Base-by-base conservation (phyloP, 2,113 vertebrate species). In the Cyphomyrus discorhynchus region DNA sequence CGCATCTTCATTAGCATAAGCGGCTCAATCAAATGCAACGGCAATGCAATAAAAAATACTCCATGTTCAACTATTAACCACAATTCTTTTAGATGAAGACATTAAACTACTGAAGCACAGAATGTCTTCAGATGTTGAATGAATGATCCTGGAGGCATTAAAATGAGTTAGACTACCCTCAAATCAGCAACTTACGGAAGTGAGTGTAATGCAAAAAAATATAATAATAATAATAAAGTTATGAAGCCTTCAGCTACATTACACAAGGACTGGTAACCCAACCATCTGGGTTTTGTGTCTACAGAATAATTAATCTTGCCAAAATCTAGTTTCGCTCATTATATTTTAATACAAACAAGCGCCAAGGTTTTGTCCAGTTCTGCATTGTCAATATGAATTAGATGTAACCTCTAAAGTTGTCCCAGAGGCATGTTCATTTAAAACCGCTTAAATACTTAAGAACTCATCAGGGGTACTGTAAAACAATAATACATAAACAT, bases 241-340 rank as follows among this genome's bases (percentile, higher is more conserved):
- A 70, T 89, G 88, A 91, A 89, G 92, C 94, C 91, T 87, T 3
- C 52, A 89, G 93, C 93, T 91, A 42, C 6, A 90, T 15, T 86
- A 80, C 31, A 1, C 86, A 83, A 89, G 90, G 82, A 89, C 49
- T 92, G 90, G 92, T 93, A 93, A 90, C 47, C 53, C 19, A 74
- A 90, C 90, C 91, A 92, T 90, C 92, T 35, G 91, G 92, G 94
- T 94, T 92, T 89, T 90, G 83, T 31, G 86, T 80, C 58, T 88
- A 86, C 91, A 90, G 92, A 92, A 92, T 93, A 93, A 94, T 93
- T 94, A 92, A 93, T 94, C 92, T 88, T 92, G 62, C 89, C 90
- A 92, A 88, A 91, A 93, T 93, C 93, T 92, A 85, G 82, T 93
- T 90, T 86, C 86, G 93, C 94, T 95, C 94, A 93, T 96, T 95